These are phyloP conservation scores for Ormyrus nitidulus DNA, from an alignment of 2,888 invertebrate species.

Conservation along the genomic window DNA sequence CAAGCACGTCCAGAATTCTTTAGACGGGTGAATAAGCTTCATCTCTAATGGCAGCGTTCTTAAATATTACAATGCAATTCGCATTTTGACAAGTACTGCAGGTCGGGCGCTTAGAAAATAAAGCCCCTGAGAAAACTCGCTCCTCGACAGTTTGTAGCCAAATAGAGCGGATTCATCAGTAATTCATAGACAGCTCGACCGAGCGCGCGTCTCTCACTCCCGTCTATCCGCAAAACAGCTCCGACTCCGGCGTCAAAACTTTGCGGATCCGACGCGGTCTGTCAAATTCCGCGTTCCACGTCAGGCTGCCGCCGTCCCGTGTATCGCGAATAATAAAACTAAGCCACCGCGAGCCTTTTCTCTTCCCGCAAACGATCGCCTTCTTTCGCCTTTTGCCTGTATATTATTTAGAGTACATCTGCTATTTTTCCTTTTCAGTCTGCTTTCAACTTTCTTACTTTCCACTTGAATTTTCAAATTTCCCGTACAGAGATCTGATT, in stretches of 20 bases:
- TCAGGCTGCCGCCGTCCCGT: constrained; percentile 63
- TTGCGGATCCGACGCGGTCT: constrained; percentile 67
- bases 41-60: too few species aligned
- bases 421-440: too few species aligned
- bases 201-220: constrained; percentile 7
- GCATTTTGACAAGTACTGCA: not conserved
- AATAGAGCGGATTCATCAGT: constrained; percentile 64
- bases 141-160: constrained; percentile 27
- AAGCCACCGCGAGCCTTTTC: constrained; percentile 38
- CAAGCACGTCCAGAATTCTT: too few species aligned
- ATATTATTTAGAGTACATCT: too few species aligned
- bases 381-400: not conserved
- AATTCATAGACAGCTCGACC: constrained; percentile 66
- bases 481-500: too few species aligned
- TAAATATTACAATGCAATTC: not conserved
- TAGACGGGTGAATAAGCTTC: too few species aligned
- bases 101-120: constrained; percentile 33
- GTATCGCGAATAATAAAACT: constrained; percentile 41
- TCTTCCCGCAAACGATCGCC: not conserved
- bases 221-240: constrained; percentile 31
- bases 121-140: constrained; percentile 49
- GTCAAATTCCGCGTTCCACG: constrained; percentile 65
- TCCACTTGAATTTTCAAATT: too few species aligned
- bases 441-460: too few species aligned
- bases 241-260: constrained; percentile 66